Base-by-base conservation (phyloP, 2,888 invertebrate species). In the Mythimna impura region DNA sequence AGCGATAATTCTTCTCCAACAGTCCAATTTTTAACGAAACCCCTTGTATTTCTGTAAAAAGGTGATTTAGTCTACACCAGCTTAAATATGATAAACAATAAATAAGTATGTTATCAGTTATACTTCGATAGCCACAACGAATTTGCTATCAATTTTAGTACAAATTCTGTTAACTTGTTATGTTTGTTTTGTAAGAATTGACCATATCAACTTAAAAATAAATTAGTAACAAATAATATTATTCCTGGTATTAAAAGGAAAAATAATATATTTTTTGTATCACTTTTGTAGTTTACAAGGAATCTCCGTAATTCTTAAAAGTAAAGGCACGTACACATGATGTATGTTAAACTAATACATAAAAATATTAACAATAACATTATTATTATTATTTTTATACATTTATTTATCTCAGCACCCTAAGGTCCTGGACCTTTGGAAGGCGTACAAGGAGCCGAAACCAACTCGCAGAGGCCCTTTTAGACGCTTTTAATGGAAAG, bases 261-360 rank as follows among this genome's bases (percentile, higher is more conserved):
- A 58, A 73, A 52, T 52, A 22, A 57, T 4, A 1, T 3, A 40
- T 36, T 55, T 36, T 47, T 14, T 17, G 4, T 58, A 34, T 34
- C 40, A 22, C 7, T 36, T 34, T 67, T 66, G 34, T 25, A 25
- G 22, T 22, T 58, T 75, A 52, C n/a, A 12, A n/a, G 7, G 9
- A 60, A 74, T 40, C 6, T 22, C 8, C 12, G 1, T 14, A 76
- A 20, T 76, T 68, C 60, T n/a, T 14, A 68, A 60, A 76, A 61
- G 43, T 68, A 68, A 74, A 69, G 76, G 20, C 0, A 1, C 3
- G 25, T 36, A 3, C 7, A 60, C 36, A 67, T n/a, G 2, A 12
- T 2, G 43, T n/a, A 7, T 34, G 34, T 34, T 12, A 10, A n/a
- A 50, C 7, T 20, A 14, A 6, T 40, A 40, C 10, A 12, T 50